Evolutionary conservation across 2,888 invertebrate genomes (phyloP), one percentile per base, ranked within the genome.

Genomic region (Caenorhabditis auriculariae): DNA sequence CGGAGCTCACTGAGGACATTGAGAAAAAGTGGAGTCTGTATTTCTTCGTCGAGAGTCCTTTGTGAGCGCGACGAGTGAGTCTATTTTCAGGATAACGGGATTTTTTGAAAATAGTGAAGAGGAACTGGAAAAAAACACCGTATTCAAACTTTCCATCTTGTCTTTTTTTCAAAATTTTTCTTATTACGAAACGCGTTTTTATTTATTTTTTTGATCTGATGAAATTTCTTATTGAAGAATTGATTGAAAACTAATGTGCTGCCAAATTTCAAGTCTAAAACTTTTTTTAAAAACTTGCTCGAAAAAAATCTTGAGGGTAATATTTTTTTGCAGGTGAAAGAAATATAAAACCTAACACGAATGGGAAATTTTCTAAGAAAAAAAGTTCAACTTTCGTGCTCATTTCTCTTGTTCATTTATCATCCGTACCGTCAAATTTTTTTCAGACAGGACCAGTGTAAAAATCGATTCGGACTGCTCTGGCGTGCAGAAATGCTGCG

Each of bases 401-500:
- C 44, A 17, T 28, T 21, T 1, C 35, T 15, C 35, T n/a, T 35
- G n/a, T 15, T 15, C n/a, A 15, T 21, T 2, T 21, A 42, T 32
- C 12, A 23, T 21, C 27, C 17, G 29, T 12, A 41, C 1, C 9
- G 17, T n/a, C 17, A 41, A 17, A 41, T n/a, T 12, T 15, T 28
- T 43, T 39, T 4, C 26, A 23, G 23, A 9, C 15, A 17, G 4
- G 15, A 4, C 15, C 15, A 28, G 51, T 51, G 43, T 53, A 54
- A 53, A 62, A 58, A 32, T 50, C 6, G 80, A 80, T 47, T 50
- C 62, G 5, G 73, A 78, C 43, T 80, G 80, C 47, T 60, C 66
- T 2, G 72, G 72, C 6, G 69, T 72, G 24, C 69, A 67, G 29
- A 80, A 79, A 41, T 80, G 80, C 57, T 80, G 80, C 58, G 69